phyloP scores from a whole-genome alignment of 64 coral and sea anemone species.

The Pachyseris speciosa region DNA sequence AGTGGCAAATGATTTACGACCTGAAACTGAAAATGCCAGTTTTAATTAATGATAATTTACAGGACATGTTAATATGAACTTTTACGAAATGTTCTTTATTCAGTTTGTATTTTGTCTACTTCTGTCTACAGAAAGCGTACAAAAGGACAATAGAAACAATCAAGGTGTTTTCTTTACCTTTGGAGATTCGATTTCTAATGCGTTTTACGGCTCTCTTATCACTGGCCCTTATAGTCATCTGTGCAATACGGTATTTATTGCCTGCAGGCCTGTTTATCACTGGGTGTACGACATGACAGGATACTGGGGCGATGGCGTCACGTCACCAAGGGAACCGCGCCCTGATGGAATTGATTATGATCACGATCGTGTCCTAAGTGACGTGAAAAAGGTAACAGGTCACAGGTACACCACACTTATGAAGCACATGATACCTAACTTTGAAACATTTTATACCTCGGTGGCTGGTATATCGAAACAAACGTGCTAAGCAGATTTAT shows the following conservation, averaged over 20 bases:
- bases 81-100: neutral
- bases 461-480: too few relatives aligned
- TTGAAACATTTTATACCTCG: too few relatives aligned
- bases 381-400: constrained; percentile 87
- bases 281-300: constrained; percentile 82
- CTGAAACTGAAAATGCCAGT: too few relatives aligned
- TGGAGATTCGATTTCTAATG: constrained; percentile 78
- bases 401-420: too few relatives aligned
- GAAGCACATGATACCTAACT: too few relatives aligned
- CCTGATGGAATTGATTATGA: constrained; percentile 85
- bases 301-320: constrained; percentile 86
- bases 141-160: neutral
- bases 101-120: neutral
- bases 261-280: constrained; percentile 65
- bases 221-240: constrained; percentile 57
- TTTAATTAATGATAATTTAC: too few relatives aligned
- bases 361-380: constrained; percentile 80
- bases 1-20: too few relatives aligned
- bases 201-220: constrained; percentile 40
- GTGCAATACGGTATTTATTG: constrained; percentile 55
- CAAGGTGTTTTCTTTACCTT: constrained; percentile 67
- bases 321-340: constrained; percentile 62
- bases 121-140: neutral
- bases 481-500: too few relatives aligned
- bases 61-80: too few relatives aligned